Evolutionary conservation across 2,888 invertebrate genomes (phyloP).

Genomic region (Morpho deidamia): DNA sequence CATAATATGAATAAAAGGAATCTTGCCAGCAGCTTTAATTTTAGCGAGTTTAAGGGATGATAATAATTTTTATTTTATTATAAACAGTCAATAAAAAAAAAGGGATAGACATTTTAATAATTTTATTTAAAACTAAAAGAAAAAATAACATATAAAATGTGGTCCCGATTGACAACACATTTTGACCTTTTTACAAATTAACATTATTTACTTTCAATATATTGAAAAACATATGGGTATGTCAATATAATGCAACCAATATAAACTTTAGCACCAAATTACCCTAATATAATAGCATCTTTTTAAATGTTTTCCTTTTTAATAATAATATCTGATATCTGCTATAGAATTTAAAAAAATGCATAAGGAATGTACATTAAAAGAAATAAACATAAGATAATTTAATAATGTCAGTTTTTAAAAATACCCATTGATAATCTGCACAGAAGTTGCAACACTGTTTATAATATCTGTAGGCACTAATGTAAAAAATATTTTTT

Average conservation of each 20-base stretch:
- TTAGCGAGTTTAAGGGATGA: no score
- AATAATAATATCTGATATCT: neutral
- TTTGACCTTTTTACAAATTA: conserved; percentile 12
- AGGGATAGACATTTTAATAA: neutral
- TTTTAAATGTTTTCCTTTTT: neutral
- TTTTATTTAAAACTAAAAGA: conserved; percentile 20
- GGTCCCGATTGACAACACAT: conserved; percentile 20
- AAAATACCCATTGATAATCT: no score
- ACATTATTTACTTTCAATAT: neutral
- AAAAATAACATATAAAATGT: conserved; percentile 13
- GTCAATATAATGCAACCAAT: conserved; percentile 14
- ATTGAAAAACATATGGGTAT: conserved; percentile 7
- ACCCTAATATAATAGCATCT: conserved; percentile 8
- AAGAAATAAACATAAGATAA: no score
- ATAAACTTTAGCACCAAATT: conserved; percentile 17
- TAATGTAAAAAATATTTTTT: no score
- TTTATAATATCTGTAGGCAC: no score
- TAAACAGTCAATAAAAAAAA: neutral
- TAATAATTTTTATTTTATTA: no score
- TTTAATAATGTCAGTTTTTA: no score
- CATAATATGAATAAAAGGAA: no score
- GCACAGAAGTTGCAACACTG: no score
- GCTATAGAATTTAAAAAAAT: neutral
- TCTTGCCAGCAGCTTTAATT: no score
- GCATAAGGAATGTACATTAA: no score